Conservation (phyloP, 2,797 vertebrate genomes). For the Champsocephalus gunnari region DNA sequence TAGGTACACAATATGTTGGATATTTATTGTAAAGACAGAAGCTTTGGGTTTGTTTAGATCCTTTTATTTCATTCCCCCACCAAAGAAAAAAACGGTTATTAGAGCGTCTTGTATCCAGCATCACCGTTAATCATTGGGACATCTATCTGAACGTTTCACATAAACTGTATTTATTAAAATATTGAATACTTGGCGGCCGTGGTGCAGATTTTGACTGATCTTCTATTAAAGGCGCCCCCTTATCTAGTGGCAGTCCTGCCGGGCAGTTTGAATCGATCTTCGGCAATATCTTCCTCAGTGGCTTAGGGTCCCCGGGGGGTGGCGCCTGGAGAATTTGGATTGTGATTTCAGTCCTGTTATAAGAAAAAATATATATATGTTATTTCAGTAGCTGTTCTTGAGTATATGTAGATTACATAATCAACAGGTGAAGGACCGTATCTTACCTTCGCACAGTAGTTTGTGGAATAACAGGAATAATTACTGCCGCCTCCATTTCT, state of each 20-base stretch:
- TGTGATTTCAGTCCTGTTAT: slow-evolving; percentile 20
- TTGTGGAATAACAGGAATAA: background rate
- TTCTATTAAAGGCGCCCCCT: slow-evolving; percentile 7
- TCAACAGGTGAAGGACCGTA: background rate
- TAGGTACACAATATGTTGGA: background rate
- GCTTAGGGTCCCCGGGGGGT: background rate
- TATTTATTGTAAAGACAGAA: slow-evolving; percentile 22
- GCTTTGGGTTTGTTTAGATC: slow-evolving; percentile 13
- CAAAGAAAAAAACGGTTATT: background rate
- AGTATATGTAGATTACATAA: background rate
- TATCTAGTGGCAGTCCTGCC: slow-evolving; percentile 36
- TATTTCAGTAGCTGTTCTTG: background rate
- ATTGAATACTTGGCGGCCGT: slow-evolving; percentile 9
- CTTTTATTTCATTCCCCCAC: slow-evolving; percentile 27
- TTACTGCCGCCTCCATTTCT: slow-evolving; percentile 3
- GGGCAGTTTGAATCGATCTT: slow-evolving; percentile 12
- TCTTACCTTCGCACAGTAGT: slow-evolving; percentile 16
- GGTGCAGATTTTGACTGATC: slow-evolving; percentile 14
- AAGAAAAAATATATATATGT: background rate
- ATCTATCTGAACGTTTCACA: background rate
- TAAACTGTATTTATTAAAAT: background rate
- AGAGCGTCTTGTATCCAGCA: background rate
- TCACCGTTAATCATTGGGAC: background rate
- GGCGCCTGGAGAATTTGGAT: background rate
- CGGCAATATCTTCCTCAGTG: slow-evolving; percentile 4